Base-by-base conservation (phyloP, 2,113 vertebrate genomes). In the Oreochromis tanganicae region DNA sequence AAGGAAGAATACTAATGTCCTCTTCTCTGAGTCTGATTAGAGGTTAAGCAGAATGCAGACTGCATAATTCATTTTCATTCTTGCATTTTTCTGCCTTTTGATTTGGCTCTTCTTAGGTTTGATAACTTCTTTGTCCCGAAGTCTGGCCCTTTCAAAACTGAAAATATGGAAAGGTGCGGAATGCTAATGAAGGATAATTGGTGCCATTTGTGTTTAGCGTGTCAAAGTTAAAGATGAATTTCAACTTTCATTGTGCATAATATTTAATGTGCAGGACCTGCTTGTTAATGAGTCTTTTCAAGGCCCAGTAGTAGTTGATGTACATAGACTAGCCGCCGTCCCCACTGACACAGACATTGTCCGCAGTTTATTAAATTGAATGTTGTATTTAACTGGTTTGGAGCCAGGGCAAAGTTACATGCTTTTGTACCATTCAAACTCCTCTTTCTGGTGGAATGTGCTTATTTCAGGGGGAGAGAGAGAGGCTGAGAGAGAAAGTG, bases 1-100 rank as follows among this genome's bases (percentile, higher is more conserved):
- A 95, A 92, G 95, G 94, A 85, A 92, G 96, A 96, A 97, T 97
- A 96, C 96, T 96, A 96, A 97, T 97, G 95, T 95, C 89, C 81
- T 84, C 89, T 84, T 94, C 93, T 92, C 93, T 80, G 79, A 94
- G 93, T 95, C 93, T 96, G 95, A 97, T 95, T 94, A 96, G 95
- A 96, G 96, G 95, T 96, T 96, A 96, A 96, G 94, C 90, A 95
- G 94, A 95, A 96, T 94, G 93, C 94, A 93, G 95, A 95, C 95
- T 96, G 95, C 96, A 96, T 97, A 96, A 97, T 97, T 95, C 93
- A 96, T 95, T 96, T 95, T 88, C 80, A 92, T 95, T 95, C 87
- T 94, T 93, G 87, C 91, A 87, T 92, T 93, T 95, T 95, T 93
- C 85, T 80, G 85, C 92, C 91, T 93, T 96, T 95, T 95, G 90